Evolutionary conservation across 1,140 invertebrate genomes (phyloP), one percentile per base, ranked within the genome.

Genomic region (Drosophila simulans): DNA sequence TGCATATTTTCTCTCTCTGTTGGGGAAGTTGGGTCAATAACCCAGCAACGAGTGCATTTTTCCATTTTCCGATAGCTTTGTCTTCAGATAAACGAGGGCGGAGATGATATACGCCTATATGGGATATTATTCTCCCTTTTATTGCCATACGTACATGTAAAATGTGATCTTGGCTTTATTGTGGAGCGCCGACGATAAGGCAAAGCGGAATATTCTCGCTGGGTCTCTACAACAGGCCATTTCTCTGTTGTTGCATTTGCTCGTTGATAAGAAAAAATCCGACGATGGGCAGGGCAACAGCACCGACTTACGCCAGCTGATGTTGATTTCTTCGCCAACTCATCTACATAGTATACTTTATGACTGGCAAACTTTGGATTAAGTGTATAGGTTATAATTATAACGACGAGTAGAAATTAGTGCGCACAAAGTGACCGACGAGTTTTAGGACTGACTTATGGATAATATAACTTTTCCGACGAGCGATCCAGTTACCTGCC

Each of bases 281-380:
- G 25, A 11, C 12, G 11, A 49, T n/a, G 13, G 25, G 20, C 20
- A 31, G 39, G 31, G 15, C 59, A 65, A 54, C 39, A 66, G 57
- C 53, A 46, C 43, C 80, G 65, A 85, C 76, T 85, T 84, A 84
- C 75, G 70, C 56, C 64, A 48, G 64, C 70, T 63, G 25, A 70
- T 75, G 57, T 75, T 77, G 70, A 73, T 77, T 72, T 34, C 64
- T 68, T 71, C 57, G 43, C 37, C 20, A 52, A 53, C 60, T 62
- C 7, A 12, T 2, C 55, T 60, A 56, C 51, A 56, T 34, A 60
- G 55, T 62, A 42, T 15, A 40, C 53, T 59, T 58, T 42, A 58
- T 63, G 59, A 42, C 54, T 42, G 37, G 25, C 59, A 63, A 42
- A 58, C 54, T 59, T 42, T 31, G 59, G 37, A 63, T 59, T 42